Evolutionary conservation across 2,797 vertebrate genomes (phyloP), one percentile per base, ranked within the genome.

Genomic region (Pangasius macronema): DNA sequence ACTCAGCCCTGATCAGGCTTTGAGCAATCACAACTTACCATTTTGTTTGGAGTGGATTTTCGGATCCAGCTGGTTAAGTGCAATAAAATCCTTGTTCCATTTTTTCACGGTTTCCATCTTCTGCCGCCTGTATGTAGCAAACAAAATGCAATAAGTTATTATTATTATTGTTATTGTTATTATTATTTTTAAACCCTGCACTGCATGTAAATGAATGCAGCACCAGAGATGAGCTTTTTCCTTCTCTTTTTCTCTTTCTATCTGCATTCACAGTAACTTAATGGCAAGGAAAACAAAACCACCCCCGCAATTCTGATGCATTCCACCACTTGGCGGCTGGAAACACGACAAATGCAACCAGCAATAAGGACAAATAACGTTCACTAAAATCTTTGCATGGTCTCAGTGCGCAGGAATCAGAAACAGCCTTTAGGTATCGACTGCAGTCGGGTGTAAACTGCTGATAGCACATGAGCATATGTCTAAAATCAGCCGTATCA

Each of bases 81-180:
- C 59, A 61, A 87, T 91, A 84, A 89, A 90, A 75, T 94, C 91
- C 87, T 94, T 92, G 90, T 89, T 93, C 94, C 95, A 90, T 89
- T 94, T 92, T 84, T 94, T 92, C 86, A 89, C 89, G 42, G 93
- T 89, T 84, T 96, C 94, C 95, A 96, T 96, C 89, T 90, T 94
- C 90, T 91, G 85, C 93, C 91, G 92, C 92, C 93, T 93, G 91
- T 88, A 51, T 51, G n/a, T 36, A 90, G 92, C 57, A 67, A 11
- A 77, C 36, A 61, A 85, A 75, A 75, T 46, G 16, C 67, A 61
- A 83, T 33, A 42, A 33, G 24, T 73, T 33, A 0, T n/a, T 16
- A 14, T 9, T 24, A 13, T 80, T 39, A 22, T 6, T 42, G 61
- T 82, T 18, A 42, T 36, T 39, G 14, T 76, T 67, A 67, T 67